phyloP scores from a whole-genome alignment of 2,888 invertebrate genomes.

The Sphinx pinastri region DNA sequence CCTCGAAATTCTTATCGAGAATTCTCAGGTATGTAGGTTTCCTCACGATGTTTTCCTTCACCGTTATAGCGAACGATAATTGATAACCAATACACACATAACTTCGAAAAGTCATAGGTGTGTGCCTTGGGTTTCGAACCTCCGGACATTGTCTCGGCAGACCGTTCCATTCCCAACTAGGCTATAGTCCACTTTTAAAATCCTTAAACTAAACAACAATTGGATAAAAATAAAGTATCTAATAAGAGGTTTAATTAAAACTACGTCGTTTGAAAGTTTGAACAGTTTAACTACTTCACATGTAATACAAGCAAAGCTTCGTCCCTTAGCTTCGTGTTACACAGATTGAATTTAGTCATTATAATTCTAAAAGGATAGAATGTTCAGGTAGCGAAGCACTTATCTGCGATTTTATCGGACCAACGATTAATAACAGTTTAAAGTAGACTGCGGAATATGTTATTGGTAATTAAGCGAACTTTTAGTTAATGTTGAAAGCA shows the following conservation, averaged over 20 bases:
- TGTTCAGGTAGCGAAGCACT: conserved; percentile 23
- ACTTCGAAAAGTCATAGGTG: too few species aligned
- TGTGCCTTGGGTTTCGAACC: too few species aligned
- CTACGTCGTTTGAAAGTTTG: conserved; percentile 36
- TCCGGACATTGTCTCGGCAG: too few species aligned
- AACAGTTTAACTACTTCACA: conserved; percentile 15
- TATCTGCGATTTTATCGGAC: conserved; percentile 17
- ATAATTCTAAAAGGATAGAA: conserved; percentile 17
- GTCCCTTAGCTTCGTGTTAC: conserved; percentile 35
- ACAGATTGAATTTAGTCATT: conserved; percentile 25
- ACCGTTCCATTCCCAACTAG: too few species aligned
- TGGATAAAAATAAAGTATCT: neutral
- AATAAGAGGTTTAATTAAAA: conserved; percentile 50
- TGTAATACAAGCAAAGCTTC: conserved; percentile 16
- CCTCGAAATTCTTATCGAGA: too few species aligned
- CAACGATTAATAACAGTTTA: conserved; percentile 25
- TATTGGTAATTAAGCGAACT: conserved; percentile 57
- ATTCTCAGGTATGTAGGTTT: too few species aligned
- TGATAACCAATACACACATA: too few species aligned
- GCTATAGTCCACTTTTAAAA: too few species aligned
- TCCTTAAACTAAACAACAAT: neutral
- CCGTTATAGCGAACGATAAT: too few species aligned
- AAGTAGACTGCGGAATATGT: conserved; percentile 49
- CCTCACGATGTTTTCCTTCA: too few species aligned
- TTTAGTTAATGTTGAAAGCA: conserved; percentile 33